A percentile compares a stretch with the other conserved stretches of the same genome.
These are phyloP conservation scores for Drosophila guanche DNA, from an alignment of 1,140 invertebrate species.

Conservation along the genomic window DNA sequence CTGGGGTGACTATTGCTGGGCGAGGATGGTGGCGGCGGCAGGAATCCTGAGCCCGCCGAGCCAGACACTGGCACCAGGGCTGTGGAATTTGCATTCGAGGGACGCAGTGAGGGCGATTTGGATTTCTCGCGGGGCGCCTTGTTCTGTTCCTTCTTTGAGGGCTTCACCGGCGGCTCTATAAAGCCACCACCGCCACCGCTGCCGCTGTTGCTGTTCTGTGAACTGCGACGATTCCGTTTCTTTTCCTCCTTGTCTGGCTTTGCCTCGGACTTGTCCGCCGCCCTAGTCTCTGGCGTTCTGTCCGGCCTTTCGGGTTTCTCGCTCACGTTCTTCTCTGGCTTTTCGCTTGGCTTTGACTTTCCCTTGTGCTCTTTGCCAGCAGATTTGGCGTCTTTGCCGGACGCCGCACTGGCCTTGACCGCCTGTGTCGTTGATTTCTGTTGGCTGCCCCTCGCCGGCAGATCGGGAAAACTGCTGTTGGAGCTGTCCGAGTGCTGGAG, in stretches of 20 bases:
- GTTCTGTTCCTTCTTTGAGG: constrained; percentile 71
- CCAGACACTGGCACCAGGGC: background rate
- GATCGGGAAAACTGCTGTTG: constrained; percentile 81
- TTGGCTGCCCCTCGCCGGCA: constrained; percentile 58
- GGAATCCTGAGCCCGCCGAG: constrained; percentile 16
- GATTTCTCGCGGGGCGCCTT: constrained; percentile 71
- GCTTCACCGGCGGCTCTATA: constrained; percentile 71
- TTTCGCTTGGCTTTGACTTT: constrained; percentile 55
- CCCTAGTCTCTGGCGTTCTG: constrained; percentile 56
- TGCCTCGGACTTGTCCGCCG: constrained; percentile 55
- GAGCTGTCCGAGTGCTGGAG: constrained; percentile 81
- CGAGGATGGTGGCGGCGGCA: constrained; percentile 43
- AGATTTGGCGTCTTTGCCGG: constrained; percentile 47
- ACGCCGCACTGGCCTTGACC: constrained; percentile 17
- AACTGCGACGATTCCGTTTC: constrained; percentile 85
- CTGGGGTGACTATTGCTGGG: constrained; percentile 39
- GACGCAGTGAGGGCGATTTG: constrained; percentile 73
- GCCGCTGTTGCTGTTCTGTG: constrained; percentile 61
- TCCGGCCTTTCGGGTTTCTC: constrained; percentile 54
- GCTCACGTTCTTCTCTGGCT: constrained; percentile 23
- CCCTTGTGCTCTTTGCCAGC: constrained; percentile 59
- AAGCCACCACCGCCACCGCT: constrained; percentile 45
- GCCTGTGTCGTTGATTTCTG: constrained; percentile 29
- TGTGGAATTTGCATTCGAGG: constrained; percentile 25
- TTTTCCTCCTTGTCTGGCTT: constrained; percentile 84